Base-by-base conservation (phyloP, 2,797 vertebrate species). In the Myripristis jacobus region DNA sequence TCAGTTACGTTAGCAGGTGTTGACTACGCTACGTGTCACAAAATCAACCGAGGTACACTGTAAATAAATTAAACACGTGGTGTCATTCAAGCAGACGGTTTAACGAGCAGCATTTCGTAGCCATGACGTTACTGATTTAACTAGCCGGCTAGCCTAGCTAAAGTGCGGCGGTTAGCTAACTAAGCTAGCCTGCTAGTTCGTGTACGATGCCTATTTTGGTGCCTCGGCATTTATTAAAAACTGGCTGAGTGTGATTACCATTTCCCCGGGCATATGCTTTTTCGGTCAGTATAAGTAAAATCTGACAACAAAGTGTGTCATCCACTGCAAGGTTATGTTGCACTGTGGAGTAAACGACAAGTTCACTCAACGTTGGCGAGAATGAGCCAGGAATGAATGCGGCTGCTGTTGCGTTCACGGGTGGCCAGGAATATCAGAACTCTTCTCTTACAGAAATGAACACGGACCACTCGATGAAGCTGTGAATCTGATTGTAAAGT, bases 191-290 rank as follows among this genome's bases (percentile, higher is more conserved):
- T 47, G 19, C 13, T 16, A 18, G 8, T 15, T 56, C 2, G 12
- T 21, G 16, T 3, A 19, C 1, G 1, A 9, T n/a, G 12, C 2
- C n/a, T 36, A 22, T 15, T 66, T 44, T 11, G 0, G 13, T 27
- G 43, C 1, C 8, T 11, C 38, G 0, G 4, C 6, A 31, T 24
- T 34, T 2, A 8, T 0, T 6, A 1, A 69, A 62, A 24, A 24
- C 18, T 10, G 2, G 1, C 24, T 48, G 7, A 18, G 25, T 24
- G 11, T 16, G 0, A 19, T 84, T 87, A 91, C 90, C 90, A 90
- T 89, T 78, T 54, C 77, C n/a, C 43, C 25, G 48, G 12, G 57
- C 1, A 25, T 22, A 4, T 11, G 21, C 41, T 15, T 52, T 1
- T 52, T 1, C 10, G 55, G 3, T 65, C 2, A 19, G 24, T 46